These are phyloP conservation scores for Chiridota heheva DNA, from an alignment of 35 echinoderm and acorn worm genomes.

Conservation along the genomic window DNA sequence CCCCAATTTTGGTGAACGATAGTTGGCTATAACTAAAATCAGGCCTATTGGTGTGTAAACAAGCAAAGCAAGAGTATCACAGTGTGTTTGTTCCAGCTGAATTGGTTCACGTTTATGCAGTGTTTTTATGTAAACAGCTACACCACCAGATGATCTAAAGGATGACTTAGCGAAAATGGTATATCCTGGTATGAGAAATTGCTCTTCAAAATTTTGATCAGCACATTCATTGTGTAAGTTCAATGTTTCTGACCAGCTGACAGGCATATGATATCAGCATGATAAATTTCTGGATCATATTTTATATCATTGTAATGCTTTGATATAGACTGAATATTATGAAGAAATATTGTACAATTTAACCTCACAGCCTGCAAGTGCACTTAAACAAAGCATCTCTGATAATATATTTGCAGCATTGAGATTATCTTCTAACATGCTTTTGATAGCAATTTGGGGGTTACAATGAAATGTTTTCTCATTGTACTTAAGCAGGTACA, in stretches of 20 bases:
- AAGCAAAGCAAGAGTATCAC: not conserved
- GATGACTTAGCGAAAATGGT: too few species aligned
- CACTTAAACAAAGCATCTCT: not conserved
- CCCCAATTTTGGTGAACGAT: too few species aligned
- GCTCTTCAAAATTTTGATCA: not conserved
- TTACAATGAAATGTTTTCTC: not conserved
- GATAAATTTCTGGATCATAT: not conserved
- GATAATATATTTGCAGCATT: conserved; percentile 16
- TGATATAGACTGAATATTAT: conserved; percentile 2
- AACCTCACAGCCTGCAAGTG: not conserved
- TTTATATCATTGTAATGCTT: not conserved
- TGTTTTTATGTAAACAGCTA: too few species aligned
- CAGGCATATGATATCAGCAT: not conserved
- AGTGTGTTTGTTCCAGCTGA: conserved; percentile 5
- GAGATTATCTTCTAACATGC: conserved; percentile 15
- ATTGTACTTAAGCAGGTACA: conserved; percentile 25
- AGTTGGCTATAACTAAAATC: too few species aligned
- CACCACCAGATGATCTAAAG: too few species aligned
- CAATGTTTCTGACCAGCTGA: not conserved
- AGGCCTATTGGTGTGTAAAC: too few species aligned
- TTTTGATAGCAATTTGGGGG: conserved; percentile 17
- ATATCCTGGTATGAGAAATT: too few species aligned
- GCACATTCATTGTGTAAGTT: not conserved
- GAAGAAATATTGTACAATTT: not conserved
- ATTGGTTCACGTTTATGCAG: not conserved